Evolutionary conservation across 2,113 vertebrate genomes (phyloP), one percentile per base, ranked within the genome.

Genomic region (Eolophus roseicapilla): DNA sequence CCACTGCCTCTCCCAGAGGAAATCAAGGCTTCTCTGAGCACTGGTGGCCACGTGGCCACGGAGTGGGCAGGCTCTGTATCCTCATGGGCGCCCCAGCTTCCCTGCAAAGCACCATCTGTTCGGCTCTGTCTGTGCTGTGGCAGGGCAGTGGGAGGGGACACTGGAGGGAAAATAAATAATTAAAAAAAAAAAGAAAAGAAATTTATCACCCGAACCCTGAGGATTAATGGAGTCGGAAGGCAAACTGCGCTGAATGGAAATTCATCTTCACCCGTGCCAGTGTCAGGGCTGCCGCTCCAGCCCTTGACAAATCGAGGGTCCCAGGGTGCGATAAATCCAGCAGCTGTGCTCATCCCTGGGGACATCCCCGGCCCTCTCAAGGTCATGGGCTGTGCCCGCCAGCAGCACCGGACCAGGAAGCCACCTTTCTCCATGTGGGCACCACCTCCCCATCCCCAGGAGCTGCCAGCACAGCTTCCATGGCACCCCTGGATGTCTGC

Each of bases 251-350:
- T 98, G 98, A 98, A 99, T 98, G 98, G 98, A 98, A 99, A 99
- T 99, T 98, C 99, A 98, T 99, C 99, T 98, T 98, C 98, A 98
- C 98, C 98, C 98, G 97, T 98, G 98, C 98, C 98, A 97, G 97
- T 98, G 98, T 98, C 98, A 98, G 98, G 98, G 98, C 98, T 98
- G 98, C 97, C 59, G 93, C 95, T 97, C 93, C 97, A 95, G 98
- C 98, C 98, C 97, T 97, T 99, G 99, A 99, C 99, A 99, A 98
- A 99, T 99, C 97, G 97, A 98, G 98, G 98, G 98, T 99, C 98
- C 98, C 98, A 94, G 98, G 98, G 97, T 97, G 90, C 97, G 88
- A 98, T 99, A 99, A 99, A 99, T 99, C 98, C 98, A 98, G 97
- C 98, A 98, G 93, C 96, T 94, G 85, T 83, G 95, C 94, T 90